Conservation (phyloP, 2,113 vertebrate genomes). For the Ophiodon elongatus region DNA sequence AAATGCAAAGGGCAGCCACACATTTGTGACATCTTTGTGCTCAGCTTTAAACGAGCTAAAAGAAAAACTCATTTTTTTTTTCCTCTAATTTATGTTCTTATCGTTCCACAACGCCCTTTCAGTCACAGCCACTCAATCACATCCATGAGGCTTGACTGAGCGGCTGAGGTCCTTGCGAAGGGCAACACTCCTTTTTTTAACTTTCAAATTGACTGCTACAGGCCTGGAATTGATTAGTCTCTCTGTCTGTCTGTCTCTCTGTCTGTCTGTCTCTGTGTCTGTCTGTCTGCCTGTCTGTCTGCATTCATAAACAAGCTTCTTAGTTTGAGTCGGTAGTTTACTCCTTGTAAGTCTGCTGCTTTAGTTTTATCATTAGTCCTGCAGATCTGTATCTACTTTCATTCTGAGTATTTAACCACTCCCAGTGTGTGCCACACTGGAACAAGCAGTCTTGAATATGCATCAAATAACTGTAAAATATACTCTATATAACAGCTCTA, state of each 20-base stretch:
- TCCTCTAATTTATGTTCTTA: conserved; percentile 1
- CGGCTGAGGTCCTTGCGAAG: conserved; percentile 16
- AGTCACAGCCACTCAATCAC: conserved; percentile 30
- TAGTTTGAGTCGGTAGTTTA: background rate
- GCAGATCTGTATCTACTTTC: conserved; percentile 14
- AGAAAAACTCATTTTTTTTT: background rate
- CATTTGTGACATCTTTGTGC: background rate
- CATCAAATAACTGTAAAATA: conserved; percentile 3
- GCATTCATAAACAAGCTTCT: background rate
- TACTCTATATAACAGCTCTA: too few relatives aligned
- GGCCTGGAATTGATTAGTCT: conserved; percentile 16
- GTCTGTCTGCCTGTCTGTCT: background rate
- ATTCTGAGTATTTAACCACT: background rate
- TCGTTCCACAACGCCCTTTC: conserved; percentile 29
- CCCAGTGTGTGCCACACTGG: background rate
- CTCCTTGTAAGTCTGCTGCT: background rate
- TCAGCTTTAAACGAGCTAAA: conserved; percentile 1
- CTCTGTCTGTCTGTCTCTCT: background rate
- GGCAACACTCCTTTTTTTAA: conserved; percentile 4
- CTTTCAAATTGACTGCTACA: conserved; percentile 24
- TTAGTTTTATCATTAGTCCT: conserved; percentile 7
- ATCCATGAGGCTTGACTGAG: conserved; percentile 13
- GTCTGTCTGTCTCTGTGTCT: background rate
- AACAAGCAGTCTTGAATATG: conserved; percentile 16
- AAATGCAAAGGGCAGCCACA: background rate